These are phyloP conservation scores for Propithecus deckenii DNA, from an alignment of 2,797 vertebrate genomes.

Conservation along the genomic window DNA sequence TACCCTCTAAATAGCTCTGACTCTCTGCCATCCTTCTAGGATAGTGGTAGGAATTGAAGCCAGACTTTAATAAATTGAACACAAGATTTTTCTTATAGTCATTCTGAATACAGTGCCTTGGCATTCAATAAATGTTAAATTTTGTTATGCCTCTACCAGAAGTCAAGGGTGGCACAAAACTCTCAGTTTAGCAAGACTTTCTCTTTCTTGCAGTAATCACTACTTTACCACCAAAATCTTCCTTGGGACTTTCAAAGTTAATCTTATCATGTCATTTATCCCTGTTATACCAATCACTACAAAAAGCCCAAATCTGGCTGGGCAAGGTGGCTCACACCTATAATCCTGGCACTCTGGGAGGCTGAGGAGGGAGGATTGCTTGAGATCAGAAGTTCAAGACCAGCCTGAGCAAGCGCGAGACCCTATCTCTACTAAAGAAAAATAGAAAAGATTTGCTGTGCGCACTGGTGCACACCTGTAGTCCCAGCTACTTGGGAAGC, in stretches of 20 bases:
- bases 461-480: accelerated
- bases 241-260: background rate
- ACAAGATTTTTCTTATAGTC: background rate
- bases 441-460: too few relatives aligned
- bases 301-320: background rate
- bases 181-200: background rate
- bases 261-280: background rate
- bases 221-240: background rate
- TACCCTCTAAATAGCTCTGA: too few relatives aligned
- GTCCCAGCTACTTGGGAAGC: too few relatives aligned
- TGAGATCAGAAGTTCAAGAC: too few relatives aligned
- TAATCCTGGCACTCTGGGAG: too few relatives aligned
- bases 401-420: too few relatives aligned
- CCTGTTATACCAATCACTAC: background rate
- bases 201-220: background rate
- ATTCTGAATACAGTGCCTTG: background rate
- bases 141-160: background rate
- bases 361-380: too few relatives aligned
- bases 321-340: too few relatives aligned
- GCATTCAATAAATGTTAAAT: background rate
- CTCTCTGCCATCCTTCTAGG: background rate
- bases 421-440: too few relatives aligned
- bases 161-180: background rate
- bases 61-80: background rate
- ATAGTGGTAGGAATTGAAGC: background rate